Evolutionary conservation across 2,113 vertebrate species (phyloP), one percentile per base, ranked within the genome.

Genomic region (Oxygymnocypris stewartii): DNA sequence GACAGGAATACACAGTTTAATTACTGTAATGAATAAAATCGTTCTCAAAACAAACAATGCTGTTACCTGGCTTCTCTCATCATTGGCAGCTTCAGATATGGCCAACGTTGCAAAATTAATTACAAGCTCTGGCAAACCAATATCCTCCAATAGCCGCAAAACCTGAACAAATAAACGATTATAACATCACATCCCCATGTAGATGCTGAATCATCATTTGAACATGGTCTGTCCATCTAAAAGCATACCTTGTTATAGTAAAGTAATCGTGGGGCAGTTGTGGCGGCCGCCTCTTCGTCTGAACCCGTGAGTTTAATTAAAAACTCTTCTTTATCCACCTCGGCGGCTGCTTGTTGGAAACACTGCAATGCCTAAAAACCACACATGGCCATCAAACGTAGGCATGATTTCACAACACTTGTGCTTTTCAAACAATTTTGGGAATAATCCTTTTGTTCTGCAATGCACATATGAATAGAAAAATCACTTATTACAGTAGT

Each of bases 321-420:
- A 88, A 99, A 99, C 82, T 98, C 97, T 79, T 99, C 98, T 90
- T 96, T 97, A 87, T 97, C 97, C 78, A 98, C 97, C 90, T 98
- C 97, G 0, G 95, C 94, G 0, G 96, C 96, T 6, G 97, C 98
- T 84, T 97, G 95, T 88, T 96, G 95, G 92, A 99, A 99, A 88
- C 96, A 96, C 86, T 97, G 96, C 90, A 99, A 90, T 74, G 98
- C 97, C 98, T 99, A 82, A 75, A 49, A 82, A 18, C 4, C n/a
- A n/a, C 18, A 47, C 5, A 14, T 47, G 40, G 1, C 11, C 20
- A 28, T 49, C 2, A 65, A n/a, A 5, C 18, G 23, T 67, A 67
- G 13, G 63, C 13, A 67, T 65, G 12, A 65, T 65, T 65, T 65
- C 63, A 65, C 63, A 65, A 31, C 12, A 28, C 61, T n/a, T 40